A percentile compares a stretch with the other conserved stretches of the same genome.
Conservation (phyloP, 2,797 vertebrate species). For the Siniperca scherzeri region DNA sequence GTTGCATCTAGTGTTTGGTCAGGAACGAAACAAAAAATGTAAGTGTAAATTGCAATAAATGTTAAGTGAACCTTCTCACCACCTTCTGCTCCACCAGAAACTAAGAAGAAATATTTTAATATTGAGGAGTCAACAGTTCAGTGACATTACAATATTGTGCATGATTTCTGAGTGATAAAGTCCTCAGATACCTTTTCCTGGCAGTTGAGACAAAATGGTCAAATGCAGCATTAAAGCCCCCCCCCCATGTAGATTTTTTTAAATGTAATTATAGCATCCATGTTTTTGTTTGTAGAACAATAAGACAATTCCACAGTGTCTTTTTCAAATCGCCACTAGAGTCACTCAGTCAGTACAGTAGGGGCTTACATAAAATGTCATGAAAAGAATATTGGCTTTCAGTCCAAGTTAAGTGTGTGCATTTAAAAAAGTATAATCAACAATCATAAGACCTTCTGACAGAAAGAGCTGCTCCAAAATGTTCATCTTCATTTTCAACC, state of each 20-base stretch:
- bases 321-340: background rate
- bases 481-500: background rate
- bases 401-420: constrained; percentile 2
- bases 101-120: background rate
- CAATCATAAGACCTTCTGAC: background rate
- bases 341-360: background rate
- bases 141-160: background rate
- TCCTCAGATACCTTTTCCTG: background rate
- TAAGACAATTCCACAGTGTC: background rate
- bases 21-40: background rate
- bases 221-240: background rate
- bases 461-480: background rate
- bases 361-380: background rate
- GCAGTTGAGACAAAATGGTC: background rate
- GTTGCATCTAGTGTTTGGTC: background rate
- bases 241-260: background rate
- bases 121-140: background rate
- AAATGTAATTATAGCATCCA: background rate
- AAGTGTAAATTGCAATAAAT: background rate
- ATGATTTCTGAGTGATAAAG: background rate
- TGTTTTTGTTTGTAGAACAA: background rate
- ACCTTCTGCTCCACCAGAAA: background rate
- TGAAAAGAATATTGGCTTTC: background rate
- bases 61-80: background rate
- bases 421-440: background rate